Conservation (phyloP, 2,888 invertebrate species). For the Cistogaster globosa region DNA sequence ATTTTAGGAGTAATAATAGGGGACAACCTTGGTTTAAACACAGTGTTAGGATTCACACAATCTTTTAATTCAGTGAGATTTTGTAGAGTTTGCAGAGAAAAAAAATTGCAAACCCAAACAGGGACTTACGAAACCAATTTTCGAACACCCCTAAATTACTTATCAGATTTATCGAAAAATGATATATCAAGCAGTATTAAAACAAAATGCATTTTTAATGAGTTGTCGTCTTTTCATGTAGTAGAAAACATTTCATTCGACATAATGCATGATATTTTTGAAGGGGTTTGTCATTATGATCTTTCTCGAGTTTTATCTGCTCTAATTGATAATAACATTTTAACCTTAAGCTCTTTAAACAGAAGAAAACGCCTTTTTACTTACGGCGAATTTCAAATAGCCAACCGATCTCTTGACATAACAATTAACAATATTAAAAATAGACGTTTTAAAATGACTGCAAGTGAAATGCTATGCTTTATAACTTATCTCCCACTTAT, state of each 20-base stretch:
- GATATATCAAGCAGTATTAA: slow-evolving; percentile 55
- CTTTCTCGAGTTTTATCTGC: slow-evolving; percentile 35
- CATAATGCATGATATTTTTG: slow-evolving; percentile 72
- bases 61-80: slow-evolving; percentile 43
- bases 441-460: slow-evolving; percentile 66
- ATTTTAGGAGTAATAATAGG: slow-evolving; percentile 34
- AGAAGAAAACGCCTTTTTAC: too few species aligned
- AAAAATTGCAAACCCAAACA: not conserved
- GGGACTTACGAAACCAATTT: slow-evolving; percentile 24
- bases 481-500: slow-evolving; percentile 15
- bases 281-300: slow-evolving; percentile 72
- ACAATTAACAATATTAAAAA: slow-evolving; percentile 53
- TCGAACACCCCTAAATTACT: slow-evolving; percentile 25
- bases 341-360: too few species aligned
- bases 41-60: slow-evolving; percentile 28
- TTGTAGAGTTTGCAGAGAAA: slow-evolving; percentile 24
- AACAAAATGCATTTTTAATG: slow-evolving; percentile 64
- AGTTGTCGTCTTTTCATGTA: slow-evolving; percentile 64
- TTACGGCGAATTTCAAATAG: too few species aligned
- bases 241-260: slow-evolving; percentile 70
- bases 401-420: slow-evolving; percentile 10
- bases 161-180: slow-evolving; percentile 13
- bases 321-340: too few species aligned
- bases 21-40: slow-evolving; percentile 32
- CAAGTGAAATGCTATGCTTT: slow-evolving; percentile 66